phyloP scores from a whole-genome alignment of 2,888 invertebrate species.

The Diarsia brunnea region DNA sequence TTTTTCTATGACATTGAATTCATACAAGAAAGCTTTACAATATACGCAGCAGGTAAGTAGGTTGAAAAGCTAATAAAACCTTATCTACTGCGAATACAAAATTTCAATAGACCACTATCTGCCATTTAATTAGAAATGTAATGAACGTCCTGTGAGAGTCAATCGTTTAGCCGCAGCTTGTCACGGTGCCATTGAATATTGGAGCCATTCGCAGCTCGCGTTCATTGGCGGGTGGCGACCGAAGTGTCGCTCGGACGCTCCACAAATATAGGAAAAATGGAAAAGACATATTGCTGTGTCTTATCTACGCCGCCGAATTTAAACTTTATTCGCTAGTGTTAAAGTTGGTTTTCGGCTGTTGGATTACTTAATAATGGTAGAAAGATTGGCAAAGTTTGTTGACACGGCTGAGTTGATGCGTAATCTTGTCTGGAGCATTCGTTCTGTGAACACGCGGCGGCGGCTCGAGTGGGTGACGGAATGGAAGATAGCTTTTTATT shows the following conservation, averaged over 20 bases:
- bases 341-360: slow-evolving; percentile 52
- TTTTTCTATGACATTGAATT: background rate
- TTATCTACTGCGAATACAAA: background rate
- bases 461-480: slow-evolving; percentile 63
- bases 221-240: slow-evolving; percentile 73
- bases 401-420: slow-evolving; percentile 75
- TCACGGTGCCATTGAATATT: slow-evolving; percentile 56
- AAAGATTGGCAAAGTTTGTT: slow-evolving; percentile 80
- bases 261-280: slow-evolving; percentile 75
- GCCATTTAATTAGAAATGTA: slow-evolving; percentile 37
- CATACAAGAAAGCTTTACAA: background rate
- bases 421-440: slow-evolving; percentile 79
- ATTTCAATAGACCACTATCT: background rate
- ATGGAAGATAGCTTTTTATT: slow-evolving; percentile 68
- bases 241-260: slow-evolving; percentile 67
- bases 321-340: slow-evolving; percentile 38
- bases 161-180: slow-evolving; percentile 46
- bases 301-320: slow-evolving; percentile 23
- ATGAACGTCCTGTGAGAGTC: slow-evolving; percentile 33
- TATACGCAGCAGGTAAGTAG: no score
- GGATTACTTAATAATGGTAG: slow-evolving; percentile 73
- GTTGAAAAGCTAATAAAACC: background rate
- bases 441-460: slow-evolving; percentile 68
- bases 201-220: slow-evolving; percentile 60
- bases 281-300: slow-evolving; percentile 70